A percentile compares a stretch with the other conserved stretches of the same genome.
Evolutionary conservation across 2,888 invertebrate species (phyloP).

Genomic region (Drosophila sordidapex): DNA sequence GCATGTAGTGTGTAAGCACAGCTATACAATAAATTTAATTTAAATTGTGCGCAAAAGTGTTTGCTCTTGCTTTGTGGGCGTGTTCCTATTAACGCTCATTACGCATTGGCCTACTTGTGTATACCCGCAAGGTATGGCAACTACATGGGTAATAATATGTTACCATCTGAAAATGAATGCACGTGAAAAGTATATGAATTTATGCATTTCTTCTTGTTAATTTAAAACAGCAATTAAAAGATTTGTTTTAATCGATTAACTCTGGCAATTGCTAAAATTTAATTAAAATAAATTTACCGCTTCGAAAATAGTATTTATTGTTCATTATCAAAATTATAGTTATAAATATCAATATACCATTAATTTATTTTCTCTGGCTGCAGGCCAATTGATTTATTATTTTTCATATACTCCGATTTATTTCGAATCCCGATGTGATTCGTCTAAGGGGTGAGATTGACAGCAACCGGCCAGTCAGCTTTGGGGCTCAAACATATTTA

Average conservation of each 20-base stretch:
- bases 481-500: background rate
- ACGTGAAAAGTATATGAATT: background rate
- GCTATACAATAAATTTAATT: slow-evolving; percentile 73
- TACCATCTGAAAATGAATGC: background rate
- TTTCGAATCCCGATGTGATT: background rate
- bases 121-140: slow-evolving; percentile 16
- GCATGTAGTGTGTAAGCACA: slow-evolving; percentile 46
- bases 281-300: background rate
- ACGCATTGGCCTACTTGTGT: slow-evolving; percentile 26
- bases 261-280: background rate
- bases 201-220: background rate
- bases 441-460: background rate
- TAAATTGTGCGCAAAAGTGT: slow-evolving; percentile 54
- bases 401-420: background rate
- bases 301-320: background rate
- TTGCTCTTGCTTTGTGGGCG: slow-evolving; percentile 22
- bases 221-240: too few species aligned
- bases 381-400: background rate
- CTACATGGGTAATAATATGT: background rate
- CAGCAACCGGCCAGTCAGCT: background rate
- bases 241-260: background rate
- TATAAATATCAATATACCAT: background rate
- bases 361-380: background rate
- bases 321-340: background rate
- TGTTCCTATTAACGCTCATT: slow-evolving; percentile 66